Base-by-base conservation (phyloP, 2,888 invertebrate genomes). In the Timema cristinae region DNA sequence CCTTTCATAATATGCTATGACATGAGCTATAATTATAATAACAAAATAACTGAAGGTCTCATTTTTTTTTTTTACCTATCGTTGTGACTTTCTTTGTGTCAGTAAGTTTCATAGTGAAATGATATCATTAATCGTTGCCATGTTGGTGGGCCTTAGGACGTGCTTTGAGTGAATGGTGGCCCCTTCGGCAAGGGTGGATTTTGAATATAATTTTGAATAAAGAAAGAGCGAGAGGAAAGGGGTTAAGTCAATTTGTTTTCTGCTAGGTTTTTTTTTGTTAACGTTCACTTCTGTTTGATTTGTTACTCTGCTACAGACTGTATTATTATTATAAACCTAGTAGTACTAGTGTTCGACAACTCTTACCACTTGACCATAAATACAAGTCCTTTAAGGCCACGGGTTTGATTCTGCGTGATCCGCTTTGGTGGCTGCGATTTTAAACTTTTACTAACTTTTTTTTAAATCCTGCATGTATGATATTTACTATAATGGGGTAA, bases 71-170 rank as follows among this genome's bases (percentile, higher is more conserved):
- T 16, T 2, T 2, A 5, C 56, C 16, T 13, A 48, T 63, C 32
- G 32, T 32, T 32, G 1, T 32, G 32, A 32, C 32, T 32, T 32
- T 32, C 32, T 32, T 9, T 48, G 63, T 63, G 63, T 48, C 63
- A 9, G 63, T 11, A 32, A 16, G 63, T 54, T 66, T 56, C 67
- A 69, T 54, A 72, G 67, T 70, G 68, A 70, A 70, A 70, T 73
- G 67, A 72, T 72, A 73, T 73, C 73, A 73, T 73, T 73, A 73
- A 73, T 73, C 71, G 32, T 63, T 66, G 73, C 73, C 73, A 73
- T 72, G 71, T 72, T 70, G 49, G 63, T 32, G 48, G 63, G 7
- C 47, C 63, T 13, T 16, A 63, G 32, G n/a, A 13, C 63, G 6
- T 7, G 54, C 16, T n/a, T 9, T 7, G 59, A n/a, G 54, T 54